Percentiles rank a stretch among this genome's conserved stretches.
phyloP scores from a whole-genome alignment of 2,888 invertebrate species.

The Malachius bipustulatus region DNA sequence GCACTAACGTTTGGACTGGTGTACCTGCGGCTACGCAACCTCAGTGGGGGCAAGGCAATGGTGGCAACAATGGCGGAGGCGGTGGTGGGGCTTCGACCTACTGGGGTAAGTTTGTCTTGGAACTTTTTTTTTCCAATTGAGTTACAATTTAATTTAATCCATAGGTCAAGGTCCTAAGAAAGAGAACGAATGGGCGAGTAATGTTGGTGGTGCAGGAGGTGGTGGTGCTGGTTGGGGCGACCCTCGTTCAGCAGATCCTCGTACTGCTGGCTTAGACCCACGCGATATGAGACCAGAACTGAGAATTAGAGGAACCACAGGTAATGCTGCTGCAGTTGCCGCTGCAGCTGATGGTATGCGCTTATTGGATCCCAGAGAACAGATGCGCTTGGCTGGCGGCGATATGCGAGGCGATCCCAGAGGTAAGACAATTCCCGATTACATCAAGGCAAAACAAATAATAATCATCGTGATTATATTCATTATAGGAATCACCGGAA shows the following conservation, averaged over 20 bases:
- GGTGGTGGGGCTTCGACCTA: too few relatives aligned
- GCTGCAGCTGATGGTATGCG: conserved; percentile 39
- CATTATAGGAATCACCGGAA: conserved; percentile 64
- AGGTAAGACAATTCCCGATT: too few relatives aligned
- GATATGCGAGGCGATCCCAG: conserved; percentile 59
- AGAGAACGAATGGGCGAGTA: conserved; percentile 42
- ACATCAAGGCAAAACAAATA: too few relatives aligned
- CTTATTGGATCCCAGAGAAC: conserved; percentile 42
- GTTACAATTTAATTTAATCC: neutral
- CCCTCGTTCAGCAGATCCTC: conserved; percentile 37
- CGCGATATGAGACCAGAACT: conserved; percentile 50
- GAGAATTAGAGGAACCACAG: conserved; percentile 45
- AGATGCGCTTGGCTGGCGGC: conserved; percentile 46
- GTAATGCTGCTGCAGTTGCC: conserved; percentile 22
- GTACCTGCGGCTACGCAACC: conserved; percentile 57
- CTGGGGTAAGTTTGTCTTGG: conserved; percentile 21
- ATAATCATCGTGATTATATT: too few relatives aligned
- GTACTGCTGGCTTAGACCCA: conserved; percentile 37
- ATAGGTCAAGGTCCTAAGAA: conserved; percentile 36
- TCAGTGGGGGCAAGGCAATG: conserved; percentile 48
- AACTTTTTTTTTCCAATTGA: neutral
- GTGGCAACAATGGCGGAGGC: conserved; percentile 44
- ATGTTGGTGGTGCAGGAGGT: conserved; percentile 38
- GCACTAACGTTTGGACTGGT: conserved; percentile 81
- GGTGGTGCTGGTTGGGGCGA: conserved; percentile 35